These are phyloP conservation scores for Buceros bicornis DNA, from an alignment of 2,797 vertebrate genomes.

Conservation along the genomic window DNA sequence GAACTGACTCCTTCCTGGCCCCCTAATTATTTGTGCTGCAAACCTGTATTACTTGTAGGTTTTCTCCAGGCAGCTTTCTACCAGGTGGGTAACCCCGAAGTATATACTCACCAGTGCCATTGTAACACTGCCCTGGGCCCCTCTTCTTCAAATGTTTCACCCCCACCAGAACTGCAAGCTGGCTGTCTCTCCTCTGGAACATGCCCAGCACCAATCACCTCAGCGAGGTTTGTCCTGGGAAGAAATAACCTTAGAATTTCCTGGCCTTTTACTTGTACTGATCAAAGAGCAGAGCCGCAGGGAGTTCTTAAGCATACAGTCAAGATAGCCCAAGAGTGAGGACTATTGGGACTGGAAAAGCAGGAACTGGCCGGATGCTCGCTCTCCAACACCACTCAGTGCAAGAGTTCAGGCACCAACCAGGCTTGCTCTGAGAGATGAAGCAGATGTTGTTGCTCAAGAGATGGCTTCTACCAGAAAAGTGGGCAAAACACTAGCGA, in stretches of 20 bases:
- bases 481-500: neutral
- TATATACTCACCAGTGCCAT: neutral
- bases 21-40: neutral
- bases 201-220: neutral
- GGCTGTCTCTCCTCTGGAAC: neutral
- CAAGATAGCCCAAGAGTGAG: neutral
- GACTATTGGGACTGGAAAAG: neutral
- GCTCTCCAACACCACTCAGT: rapidly evolving
- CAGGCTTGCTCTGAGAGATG: neutral
- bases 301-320: neutral
- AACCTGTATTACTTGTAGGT: neutral
- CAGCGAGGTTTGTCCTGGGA: neutral
- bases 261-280: neutral
- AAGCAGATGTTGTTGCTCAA: neutral
- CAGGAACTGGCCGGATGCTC: neutral
- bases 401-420: neutral
- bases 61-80: neutral
- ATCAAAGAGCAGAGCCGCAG: neutral
- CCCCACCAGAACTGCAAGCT: neutral
- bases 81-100: neutral
- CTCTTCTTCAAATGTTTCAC: neutral
- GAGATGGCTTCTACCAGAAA: neutral
- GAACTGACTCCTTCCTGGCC: neutral
- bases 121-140: neutral
- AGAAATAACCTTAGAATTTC: neutral